A percentile compares a stretch with the other conserved stretches of the same genome.
These are phyloP conservation scores for Menidia menidia DNA, from an alignment of 2,797 vertebrate genomes.

Conservation along the genomic window DNA sequence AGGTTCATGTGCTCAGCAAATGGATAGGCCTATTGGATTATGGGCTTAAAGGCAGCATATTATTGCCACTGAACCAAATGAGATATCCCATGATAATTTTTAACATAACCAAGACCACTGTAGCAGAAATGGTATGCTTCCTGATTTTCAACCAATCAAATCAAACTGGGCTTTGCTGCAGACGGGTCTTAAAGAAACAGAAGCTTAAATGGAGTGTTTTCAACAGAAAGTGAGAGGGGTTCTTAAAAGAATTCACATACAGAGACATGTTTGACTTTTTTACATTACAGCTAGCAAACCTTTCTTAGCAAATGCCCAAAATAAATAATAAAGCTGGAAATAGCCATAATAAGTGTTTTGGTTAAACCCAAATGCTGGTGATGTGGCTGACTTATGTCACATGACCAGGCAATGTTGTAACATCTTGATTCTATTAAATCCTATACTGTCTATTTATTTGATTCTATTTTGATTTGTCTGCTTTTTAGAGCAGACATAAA, in stretches of 20 bases:
- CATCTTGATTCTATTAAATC: no score
- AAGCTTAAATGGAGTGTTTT: not conserved
- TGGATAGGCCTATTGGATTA: no score
- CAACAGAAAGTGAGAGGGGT: not conserved
- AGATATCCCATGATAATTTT: not conserved
- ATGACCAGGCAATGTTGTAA: not conserved
- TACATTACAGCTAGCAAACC: not conserved
- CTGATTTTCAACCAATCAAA: not conserved
- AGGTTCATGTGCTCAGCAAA: no score
- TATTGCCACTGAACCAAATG: not conserved
- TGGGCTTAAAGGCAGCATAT: no score
- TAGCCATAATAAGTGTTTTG: not conserved
- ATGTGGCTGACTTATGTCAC: not conserved
- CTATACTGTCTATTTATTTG: conserved; percentile 1
- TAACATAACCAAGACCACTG: not conserved
- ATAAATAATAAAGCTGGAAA: not conserved
- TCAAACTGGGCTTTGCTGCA: not conserved
- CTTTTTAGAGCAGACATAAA: conserved; percentile 77
- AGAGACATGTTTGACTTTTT: not conserved
- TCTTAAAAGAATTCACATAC: not conserved
- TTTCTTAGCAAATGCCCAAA: not conserved
- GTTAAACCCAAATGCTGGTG: not conserved
- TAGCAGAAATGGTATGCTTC: not conserved
- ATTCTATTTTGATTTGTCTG: conserved; percentile 64
- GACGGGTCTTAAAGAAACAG: not conserved